phyloP scores from a whole-genome alignment of 2,888 invertebrate genomes.

The Trachelus iudaicus region DNA sequence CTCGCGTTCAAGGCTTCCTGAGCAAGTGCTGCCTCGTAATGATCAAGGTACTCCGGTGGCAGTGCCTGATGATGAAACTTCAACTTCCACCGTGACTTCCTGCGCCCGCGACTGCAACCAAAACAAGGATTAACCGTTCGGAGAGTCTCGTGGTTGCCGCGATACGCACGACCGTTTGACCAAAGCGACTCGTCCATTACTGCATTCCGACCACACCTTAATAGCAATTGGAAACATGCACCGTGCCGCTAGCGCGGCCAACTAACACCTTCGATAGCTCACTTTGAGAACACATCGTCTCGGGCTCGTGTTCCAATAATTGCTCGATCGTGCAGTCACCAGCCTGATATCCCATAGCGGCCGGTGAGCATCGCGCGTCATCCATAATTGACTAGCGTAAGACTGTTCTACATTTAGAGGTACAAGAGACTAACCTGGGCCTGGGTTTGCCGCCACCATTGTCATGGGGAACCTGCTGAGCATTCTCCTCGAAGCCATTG shows the following conservation, averaged over 20 bases:
- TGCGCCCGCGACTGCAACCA: conserved; percentile 64
- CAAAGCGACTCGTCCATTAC: neutral
- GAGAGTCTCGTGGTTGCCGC: neutral
- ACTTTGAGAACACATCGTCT: conserved; percentile 22
- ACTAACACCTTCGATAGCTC: conserved; percentile 30
- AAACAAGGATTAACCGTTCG: neutral
- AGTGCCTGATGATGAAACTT: conserved; percentile 85
- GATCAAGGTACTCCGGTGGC: conserved; percentile 82
- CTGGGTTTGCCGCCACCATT: conserved; percentile 36
- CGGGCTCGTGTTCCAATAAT: too few species aligned
- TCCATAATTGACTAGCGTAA: too few species aligned
- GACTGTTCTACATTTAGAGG: neutral
- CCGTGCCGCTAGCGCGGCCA: neutral
- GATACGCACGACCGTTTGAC: neutral
- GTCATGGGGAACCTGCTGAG: conserved; percentile 40
- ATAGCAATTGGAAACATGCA: conserved; percentile 28
- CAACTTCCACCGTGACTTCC: conserved; percentile 78
- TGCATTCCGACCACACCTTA: conserved; percentile 53
- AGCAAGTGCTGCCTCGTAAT: conserved; percentile 79
- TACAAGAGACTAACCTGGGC: conserved; percentile 40
- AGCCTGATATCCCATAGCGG: too few species aligned
- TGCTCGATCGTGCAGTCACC: too few species aligned
- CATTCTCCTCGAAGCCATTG: conserved; percentile 38
- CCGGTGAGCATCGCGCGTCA: too few species aligned
- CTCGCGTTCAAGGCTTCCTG: conserved; percentile 64